A percentile compares a stretch with the other conserved stretches of the same genome.
phyloP scores from a whole-genome alignment of 2,888 invertebrate species.

The Chrysolina oricalcia region DNA sequence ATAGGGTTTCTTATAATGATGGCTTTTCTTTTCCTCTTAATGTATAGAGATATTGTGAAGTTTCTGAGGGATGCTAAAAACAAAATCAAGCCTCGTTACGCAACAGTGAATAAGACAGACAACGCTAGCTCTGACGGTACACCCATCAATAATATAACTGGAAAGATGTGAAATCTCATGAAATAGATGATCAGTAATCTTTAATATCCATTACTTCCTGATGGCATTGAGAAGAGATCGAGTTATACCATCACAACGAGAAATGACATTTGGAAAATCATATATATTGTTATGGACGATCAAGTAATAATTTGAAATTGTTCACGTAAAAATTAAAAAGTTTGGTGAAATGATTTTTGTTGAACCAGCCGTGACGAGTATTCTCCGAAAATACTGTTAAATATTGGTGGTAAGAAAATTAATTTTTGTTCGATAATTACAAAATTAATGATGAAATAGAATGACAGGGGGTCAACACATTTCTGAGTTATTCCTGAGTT shows the following conservation, averaged over 20 bases:
- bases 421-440: too few species aligned
- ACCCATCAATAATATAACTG: background rate
- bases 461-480: too few species aligned
- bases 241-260: too few species aligned
- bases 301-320: background rate
- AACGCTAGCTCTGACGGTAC: background rate
- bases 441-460: too few species aligned
- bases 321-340: background rate
- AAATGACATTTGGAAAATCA: too few species aligned
- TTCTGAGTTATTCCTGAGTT: too few species aligned
- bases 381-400: background rate
- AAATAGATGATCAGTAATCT: background rate
- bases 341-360: background rate
- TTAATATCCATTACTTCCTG: too few species aligned
- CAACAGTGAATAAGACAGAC: background rate
- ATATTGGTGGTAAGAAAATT: too few species aligned
- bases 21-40: background rate
- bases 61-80: background rate
- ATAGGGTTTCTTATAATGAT: background rate
- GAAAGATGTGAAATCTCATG: background rate
- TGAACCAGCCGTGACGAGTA: background rate
- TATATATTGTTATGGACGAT: background rate
- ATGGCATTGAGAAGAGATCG: too few species aligned
- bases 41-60: background rate
- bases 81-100: background rate